These are phyloP conservation scores for Tragelaphus scriptus DNA, from an alignment of 2,113 vertebrate genomes.

Conservation along the genomic window DNA sequence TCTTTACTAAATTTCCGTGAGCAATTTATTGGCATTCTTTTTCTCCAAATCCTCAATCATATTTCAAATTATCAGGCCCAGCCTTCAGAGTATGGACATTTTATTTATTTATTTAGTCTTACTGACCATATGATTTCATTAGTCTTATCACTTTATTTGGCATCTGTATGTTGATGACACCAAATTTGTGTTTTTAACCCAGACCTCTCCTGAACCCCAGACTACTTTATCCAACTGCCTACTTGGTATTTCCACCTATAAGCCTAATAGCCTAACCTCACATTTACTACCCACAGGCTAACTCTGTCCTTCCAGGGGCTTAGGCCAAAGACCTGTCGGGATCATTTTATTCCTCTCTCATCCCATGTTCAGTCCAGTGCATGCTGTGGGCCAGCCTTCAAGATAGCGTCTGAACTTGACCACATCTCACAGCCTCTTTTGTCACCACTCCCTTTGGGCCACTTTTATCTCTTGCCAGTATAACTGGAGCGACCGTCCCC, in stretches of 20 bases:
- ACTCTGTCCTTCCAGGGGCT: not conserved
- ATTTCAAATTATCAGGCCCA: not conserved
- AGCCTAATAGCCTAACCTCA: not conserved
- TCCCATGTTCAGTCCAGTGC: not conserved
- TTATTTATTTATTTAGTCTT: not conserved
- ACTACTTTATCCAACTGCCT: not conserved
- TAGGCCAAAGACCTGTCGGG: not conserved
- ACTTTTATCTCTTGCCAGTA: not conserved
- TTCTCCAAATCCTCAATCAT: not conserved
- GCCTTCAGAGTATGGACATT: not conserved
- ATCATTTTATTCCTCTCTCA: not conserved
- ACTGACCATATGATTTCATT: not conserved
- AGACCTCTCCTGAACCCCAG: not conserved
- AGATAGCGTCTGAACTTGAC: rapidly evolving
- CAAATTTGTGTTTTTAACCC: not conserved
- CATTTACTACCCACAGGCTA: not conserved
- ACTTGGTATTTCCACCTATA: not conserved
- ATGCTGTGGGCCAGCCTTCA: not conserved
- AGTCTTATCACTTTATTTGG: not conserved
- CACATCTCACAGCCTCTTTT: not conserved
- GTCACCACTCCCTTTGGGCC: not conserved
- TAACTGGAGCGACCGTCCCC: not conserved
- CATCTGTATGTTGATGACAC: not conserved
- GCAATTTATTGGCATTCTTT: not conserved
- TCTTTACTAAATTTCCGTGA: not conserved